Evolutionary conservation across 2,113 vertebrate genomes (phyloP), one percentile per base, ranked within the genome.

Genomic region (Neotragus pygmaeus): DNA sequence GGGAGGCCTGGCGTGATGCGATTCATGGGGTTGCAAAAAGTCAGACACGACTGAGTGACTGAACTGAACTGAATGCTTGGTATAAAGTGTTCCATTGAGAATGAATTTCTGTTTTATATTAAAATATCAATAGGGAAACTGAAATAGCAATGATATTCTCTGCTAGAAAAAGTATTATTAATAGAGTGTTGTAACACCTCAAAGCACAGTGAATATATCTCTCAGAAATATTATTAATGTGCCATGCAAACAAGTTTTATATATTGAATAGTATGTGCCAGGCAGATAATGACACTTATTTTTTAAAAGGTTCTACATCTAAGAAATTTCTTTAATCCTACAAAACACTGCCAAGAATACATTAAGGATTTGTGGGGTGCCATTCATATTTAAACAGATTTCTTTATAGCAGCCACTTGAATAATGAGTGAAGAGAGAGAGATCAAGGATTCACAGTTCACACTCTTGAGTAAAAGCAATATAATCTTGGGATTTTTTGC

Each of bases 171-270:
- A 97, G 47, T 8, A 88, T 94, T 94, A 97, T 92, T 94, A 98
- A 97, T 91, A 64, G 77, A 97, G 78, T 93, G 13, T 49, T n/a
- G 16, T 78, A 94, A 87, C 73, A 70, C 58, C n/a, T 86, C 73
- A 91, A 77, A 27, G 16, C 55, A 92, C 91, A 98, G 91, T 86
- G 95, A 98, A 93, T 95, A 96, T 53, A 95, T 97, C 90, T 84
- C 88, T 91, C 89, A 57, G 62, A 83, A 55, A 62, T 73, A 90
- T 55, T 85, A 3, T 66, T 85, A 70, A 70, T 66, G 2, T 77
- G 14, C 75, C 89, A 88, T 17, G 11, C 28, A 88, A 92, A 66
- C 6, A 66, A 21, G 11, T 47, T 82, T 89, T 57, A 92, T 66
- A 58, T 45, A 51, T 78, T 66, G 58, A 96, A 58, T 83, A 43